A percentile compares a stretch with the other conserved stretches of the same genome.
Evolutionary conservation across 37 sponge, comb jelly and placozoan genomes (phyloP).

Genomic region (Ephydatia muelleri): DNA sequence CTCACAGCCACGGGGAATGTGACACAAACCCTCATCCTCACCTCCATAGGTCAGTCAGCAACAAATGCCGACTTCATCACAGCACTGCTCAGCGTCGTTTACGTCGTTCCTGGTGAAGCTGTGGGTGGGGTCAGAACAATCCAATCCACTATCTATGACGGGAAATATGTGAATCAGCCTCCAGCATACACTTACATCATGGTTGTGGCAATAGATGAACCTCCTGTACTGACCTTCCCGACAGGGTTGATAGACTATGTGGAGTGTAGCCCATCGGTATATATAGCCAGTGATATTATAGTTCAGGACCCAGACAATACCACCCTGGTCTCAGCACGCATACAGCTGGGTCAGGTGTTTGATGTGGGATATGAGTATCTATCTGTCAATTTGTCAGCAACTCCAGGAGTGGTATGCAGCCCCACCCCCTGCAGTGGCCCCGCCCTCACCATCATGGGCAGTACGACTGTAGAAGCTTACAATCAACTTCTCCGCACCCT

Average conservation of each 20-base stretch:
- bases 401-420: conserved; percentile 22
- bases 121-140: conserved; percentile 29
- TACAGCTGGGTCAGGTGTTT: conserved; percentile 41
- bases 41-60: conserved; percentile 10
- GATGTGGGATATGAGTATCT: conserved; percentile 60
- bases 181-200: conserved; percentile 21
- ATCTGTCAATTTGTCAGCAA: conserved; percentile 20
- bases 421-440: conserved; percentile 46
- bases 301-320: conserved; percentile 62
- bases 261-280: conserved; percentile 36
- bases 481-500: conserved; percentile 44
- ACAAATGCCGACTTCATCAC: conserved; percentile 17
- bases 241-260: conserved; percentile 11
- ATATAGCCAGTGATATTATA: conserved; percentile 3
- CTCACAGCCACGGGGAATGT: conserved; percentile 16
- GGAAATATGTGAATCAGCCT: conserved; percentile 21
- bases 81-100: conserved; percentile 34
- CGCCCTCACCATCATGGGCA: conserved; percentile 37
- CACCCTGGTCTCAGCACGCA: conserved; percentile 10
- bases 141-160: conserved; percentile 49
- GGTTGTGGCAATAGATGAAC: conserved; percentile 50
- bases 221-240: conserved; percentile 48
- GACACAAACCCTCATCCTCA: not conserved
- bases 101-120: conserved; percentile 52
- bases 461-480: conserved; percentile 19